Conservation (phyloP, 2,888 invertebrate genomes). For the Micropterix aruncella region DNA sequence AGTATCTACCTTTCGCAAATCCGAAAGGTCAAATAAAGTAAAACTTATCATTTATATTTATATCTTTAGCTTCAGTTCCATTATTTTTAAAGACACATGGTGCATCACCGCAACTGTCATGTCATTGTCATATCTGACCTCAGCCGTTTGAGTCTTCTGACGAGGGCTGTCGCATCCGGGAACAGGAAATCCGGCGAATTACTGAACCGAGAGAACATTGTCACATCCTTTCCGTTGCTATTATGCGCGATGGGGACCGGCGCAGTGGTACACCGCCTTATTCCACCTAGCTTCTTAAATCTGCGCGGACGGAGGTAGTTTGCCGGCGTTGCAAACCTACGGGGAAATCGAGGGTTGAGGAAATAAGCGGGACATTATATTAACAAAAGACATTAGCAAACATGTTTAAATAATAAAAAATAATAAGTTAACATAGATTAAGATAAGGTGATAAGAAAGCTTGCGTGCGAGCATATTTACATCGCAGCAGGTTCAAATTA, state of each 20-base stretch:
- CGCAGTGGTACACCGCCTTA: conserved; percentile 32
- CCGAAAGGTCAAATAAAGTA: no score
- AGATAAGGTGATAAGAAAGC: no score
- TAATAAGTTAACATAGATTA: no score
- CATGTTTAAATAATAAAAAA: no score
- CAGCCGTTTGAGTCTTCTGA: conserved; percentile 37
- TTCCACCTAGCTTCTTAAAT: conserved; percentile 21
- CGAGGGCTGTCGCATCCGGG: conserved; percentile 35
- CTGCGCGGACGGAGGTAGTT: conserved; percentile 32
- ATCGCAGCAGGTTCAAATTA: no score
- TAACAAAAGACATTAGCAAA: no score
- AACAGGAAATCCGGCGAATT: conserved; percentile 25
- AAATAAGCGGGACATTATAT: conserved; percentile 1
- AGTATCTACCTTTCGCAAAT: no score
- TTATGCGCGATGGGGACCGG: conserved; percentile 27
- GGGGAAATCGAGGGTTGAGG: conserved; percentile 11
- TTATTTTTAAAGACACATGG: background rate
- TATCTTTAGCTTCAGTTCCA: no score
- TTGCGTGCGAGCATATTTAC: no score
- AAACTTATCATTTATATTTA: no score
- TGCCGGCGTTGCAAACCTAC: conserved; percentile 39
- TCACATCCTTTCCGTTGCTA: conserved; percentile 22
- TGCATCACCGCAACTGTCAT: conserved; percentile 18
- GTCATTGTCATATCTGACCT: conserved; percentile 35
- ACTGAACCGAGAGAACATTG: background rate